A percentile compares a stretch with the other conserved stretches of the same genome.
These are phyloP conservation scores for Drosophila ustulata DNA, from an alignment of 2,888 invertebrate genomes.

Conservation along the genomic window DNA sequence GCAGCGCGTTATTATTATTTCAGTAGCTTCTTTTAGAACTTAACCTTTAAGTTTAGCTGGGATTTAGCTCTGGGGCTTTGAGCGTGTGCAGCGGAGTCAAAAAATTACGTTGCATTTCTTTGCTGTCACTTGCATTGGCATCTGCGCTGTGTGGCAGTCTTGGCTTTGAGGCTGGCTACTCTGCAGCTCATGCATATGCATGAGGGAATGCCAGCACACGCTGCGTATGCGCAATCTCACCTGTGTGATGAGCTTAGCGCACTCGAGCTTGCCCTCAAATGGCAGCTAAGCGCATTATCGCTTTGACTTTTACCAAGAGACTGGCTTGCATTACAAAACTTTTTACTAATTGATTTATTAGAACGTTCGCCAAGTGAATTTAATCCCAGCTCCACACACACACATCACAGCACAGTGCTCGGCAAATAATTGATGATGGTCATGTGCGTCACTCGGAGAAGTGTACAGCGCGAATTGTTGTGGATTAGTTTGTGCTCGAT, in stretches of 20 bases:
- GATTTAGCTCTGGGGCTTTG: conserved; percentile 3
- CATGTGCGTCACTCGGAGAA: conserved; percentile 12
- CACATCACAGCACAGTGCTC: conserved; percentile 13
- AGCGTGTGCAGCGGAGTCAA: conserved; percentile 24
- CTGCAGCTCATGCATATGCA: conserved; percentile 58
- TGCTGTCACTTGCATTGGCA: conserved; percentile 51
- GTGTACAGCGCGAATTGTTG: conserved; percentile 36
- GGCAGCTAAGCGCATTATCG: conserved; percentile 54
- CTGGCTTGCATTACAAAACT: conserved; percentile 29
- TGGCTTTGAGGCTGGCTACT: conserved; percentile 6
- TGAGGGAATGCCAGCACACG: conserved; percentile 41
- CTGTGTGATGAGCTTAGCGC: conserved; percentile 21
- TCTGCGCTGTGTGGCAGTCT: conserved; percentile 6
- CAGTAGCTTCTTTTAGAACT: conserved; percentile 24
- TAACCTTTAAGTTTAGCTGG: conserved; percentile 34
- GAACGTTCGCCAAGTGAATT: conserved; percentile 15
- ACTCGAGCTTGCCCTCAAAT: conserved; percentile 28
- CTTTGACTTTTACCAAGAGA: conserved; percentile 37
- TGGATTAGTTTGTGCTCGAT: conserved; percentile 49
- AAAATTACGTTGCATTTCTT: conserved; percentile 25
- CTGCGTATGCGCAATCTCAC: conserved; percentile 58
- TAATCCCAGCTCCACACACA: background rate
- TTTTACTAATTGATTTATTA: conserved; percentile 63
- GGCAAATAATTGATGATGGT: conserved; percentile 51
- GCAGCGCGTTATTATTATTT: conserved; percentile 42